Evolutionary conservation across 2,888 invertebrate species (phyloP).

Genomic region (Trachelus stipa): DNA sequence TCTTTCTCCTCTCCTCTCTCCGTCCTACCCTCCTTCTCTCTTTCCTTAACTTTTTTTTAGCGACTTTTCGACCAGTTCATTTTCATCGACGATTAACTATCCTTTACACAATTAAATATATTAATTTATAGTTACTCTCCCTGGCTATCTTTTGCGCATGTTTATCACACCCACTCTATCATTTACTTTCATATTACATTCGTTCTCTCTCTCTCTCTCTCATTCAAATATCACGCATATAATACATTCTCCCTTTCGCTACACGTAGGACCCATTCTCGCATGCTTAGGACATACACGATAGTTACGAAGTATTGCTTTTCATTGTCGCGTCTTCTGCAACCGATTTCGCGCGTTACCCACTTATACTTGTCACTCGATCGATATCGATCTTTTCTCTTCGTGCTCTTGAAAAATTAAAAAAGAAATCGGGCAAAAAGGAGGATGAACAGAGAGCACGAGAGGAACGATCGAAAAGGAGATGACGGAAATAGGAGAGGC

Average conservation of each 20-base stretch:
- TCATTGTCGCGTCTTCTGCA: constrained; percentile 69
- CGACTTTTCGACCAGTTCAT: not conserved
- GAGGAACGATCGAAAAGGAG: not conserved
- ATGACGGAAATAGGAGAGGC: not conserved
- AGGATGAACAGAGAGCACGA: not conserved
- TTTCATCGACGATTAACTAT: constrained; percentile 33
- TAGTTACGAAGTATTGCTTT: constrained; percentile 83
- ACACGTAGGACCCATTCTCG: constrained; percentile 27
- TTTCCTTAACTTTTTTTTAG: constrained; percentile 3
- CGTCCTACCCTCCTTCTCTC: not conserved
- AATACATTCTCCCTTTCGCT: constrained; percentile 27
- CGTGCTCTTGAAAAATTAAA: not conserved
- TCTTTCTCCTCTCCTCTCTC: not conserved
- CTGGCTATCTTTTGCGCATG: constrained; percentile 11
- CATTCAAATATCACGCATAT: constrained; percentile 12
- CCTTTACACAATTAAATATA: constrained; percentile 39
- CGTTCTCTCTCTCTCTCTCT: constrained; percentile 21
- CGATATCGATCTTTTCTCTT: not conserved
- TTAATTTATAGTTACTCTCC: constrained; percentile 25
- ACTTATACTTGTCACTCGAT: not conserved
- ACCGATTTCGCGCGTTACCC: not conserved
- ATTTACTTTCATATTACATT: constrained; percentile 23
- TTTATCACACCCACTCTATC: constrained; percentile 24
- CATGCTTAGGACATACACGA: constrained; percentile 38
- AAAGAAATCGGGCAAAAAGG: not conserved